Conservation (phyloP, 1,140 invertebrate species). For the Caenorhabditis inopinata region DNA sequence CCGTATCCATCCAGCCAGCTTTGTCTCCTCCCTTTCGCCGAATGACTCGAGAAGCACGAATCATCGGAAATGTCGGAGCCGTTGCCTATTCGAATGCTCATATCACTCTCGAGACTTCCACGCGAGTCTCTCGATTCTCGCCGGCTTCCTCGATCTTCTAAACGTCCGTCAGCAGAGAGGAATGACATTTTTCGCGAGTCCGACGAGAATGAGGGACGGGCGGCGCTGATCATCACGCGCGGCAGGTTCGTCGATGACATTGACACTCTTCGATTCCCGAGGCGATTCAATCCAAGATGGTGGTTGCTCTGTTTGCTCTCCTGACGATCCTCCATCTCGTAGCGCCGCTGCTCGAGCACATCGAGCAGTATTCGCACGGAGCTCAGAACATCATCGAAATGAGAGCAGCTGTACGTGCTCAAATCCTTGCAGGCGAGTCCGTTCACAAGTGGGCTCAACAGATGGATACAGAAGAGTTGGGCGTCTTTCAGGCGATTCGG, state of each 20-base stretch:
- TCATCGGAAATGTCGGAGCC: slow-evolving; percentile 64
- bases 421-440: slow-evolving; percentile 30
- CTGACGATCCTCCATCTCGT: slow-evolving; percentile 56
- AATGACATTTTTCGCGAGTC: slow-evolving; percentile 65
- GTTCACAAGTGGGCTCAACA: slow-evolving; percentile 58
- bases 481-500: slow-evolving; percentile 56
- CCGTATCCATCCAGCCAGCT: slow-evolving; percentile 63
- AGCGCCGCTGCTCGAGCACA: slow-evolving; percentile 62
- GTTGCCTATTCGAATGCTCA: slow-evolving; percentile 63
- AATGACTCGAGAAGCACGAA: slow-evolving; percentile 47
- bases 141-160: slow-evolving; percentile 55
- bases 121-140: slow-evolving; percentile 61
- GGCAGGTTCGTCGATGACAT: slow-evolving; percentile 62
- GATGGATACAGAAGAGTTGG: slow-evolving; percentile 53
- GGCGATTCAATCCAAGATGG: slow-evolving; percentile 40
- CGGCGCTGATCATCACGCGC: slow-evolving; percentile 64
- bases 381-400: slow-evolving; percentile 63
- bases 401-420: slow-evolving; percentile 49
- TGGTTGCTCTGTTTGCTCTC: slow-evolving; percentile 34
- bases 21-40: slow-evolving; percentile 48
- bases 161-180: slow-evolving; percentile 61
- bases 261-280: slow-evolving; percentile 60
- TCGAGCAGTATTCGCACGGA: slow-evolving; percentile 61
- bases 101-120: slow-evolving; percentile 60
- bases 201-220: slow-evolving; percentile 56